These are phyloP conservation scores for Trisateles emortualis DNA, from an alignment of 2,888 invertebrate genomes.

Conservation along the genomic window DNA sequence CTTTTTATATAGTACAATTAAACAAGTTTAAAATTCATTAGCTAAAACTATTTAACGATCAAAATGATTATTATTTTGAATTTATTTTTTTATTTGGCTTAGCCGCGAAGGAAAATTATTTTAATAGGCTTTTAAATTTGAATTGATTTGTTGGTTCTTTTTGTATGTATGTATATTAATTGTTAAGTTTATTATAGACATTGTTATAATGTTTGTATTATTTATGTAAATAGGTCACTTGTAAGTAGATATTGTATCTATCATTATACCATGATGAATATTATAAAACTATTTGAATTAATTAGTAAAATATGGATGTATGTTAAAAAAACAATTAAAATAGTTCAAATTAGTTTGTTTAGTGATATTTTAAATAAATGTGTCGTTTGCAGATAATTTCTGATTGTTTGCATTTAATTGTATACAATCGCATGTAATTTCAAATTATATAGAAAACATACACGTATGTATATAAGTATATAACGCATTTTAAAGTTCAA, in stretches of 20 bases:
- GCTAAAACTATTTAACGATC: slow-evolving; percentile 40
- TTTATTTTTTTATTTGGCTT: slow-evolving; percentile 43
- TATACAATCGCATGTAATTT: slow-evolving; percentile 52
- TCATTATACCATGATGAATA: slow-evolving; percentile 57
- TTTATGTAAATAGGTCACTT: slow-evolving; percentile 78
- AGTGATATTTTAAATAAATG: slow-evolving; percentile 56
- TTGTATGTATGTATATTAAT: slow-evolving; percentile 70
- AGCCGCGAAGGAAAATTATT: slow-evolving; percentile 37
- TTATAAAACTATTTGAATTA: slow-evolving; percentile 53
- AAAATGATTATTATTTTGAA: slow-evolving; percentile 46
- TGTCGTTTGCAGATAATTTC: slow-evolving; percentile 48
- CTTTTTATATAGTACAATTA: slow-evolving; percentile 42
- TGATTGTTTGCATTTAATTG: slow-evolving; percentile 67
- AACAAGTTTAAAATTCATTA: slow-evolving; percentile 35
- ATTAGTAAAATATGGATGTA: slow-evolving; percentile 68
- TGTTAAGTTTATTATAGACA: slow-evolving; percentile 82
- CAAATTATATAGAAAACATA: slow-evolving; percentile 17
- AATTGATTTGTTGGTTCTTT: slow-evolving; percentile 24
- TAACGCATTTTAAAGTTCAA: slow-evolving; percentile 27
- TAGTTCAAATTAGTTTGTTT: slow-evolving; percentile 79
- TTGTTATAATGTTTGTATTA: slow-evolving; percentile 84
- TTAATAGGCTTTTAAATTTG: slow-evolving; percentile 29
- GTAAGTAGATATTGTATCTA: slow-evolving; percentile 74
- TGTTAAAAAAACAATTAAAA: slow-evolving; percentile 53
- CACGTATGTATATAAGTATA: slow-evolving; percentile 10